A percentile compares a stretch with the other conserved stretches of the same genome.
phyloP scores from a whole-genome alignment of 2,113 vertebrate species.

The Colossoma macropomum region DNA sequence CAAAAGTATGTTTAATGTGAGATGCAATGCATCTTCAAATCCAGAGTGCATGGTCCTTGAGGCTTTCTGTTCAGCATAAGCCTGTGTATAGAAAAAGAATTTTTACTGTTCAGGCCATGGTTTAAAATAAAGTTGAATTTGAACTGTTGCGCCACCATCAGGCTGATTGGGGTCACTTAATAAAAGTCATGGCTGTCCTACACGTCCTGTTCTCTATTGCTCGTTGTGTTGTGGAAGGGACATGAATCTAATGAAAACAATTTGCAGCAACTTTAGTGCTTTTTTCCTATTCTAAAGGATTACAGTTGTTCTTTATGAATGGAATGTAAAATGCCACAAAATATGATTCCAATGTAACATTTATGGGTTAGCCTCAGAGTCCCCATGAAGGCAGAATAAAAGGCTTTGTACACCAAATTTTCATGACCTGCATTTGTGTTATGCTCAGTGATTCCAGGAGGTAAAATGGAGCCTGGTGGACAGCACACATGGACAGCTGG shows the following conservation, averaged over 20 bases:
- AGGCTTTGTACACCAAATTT: not conserved
- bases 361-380: not conserved
- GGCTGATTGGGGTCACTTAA: not conserved
- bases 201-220: not conserved
- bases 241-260: too few species aligned
- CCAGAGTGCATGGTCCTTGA: too few species aligned
- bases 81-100: too few species aligned
- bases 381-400: not conserved
- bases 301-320: too few species aligned
- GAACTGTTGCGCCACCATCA: not conserved
- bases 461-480: conserved; percentile 41
- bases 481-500: conserved; percentile 65
- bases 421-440: not conserved
- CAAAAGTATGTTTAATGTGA: too few species aligned
- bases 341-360: too few species aligned
- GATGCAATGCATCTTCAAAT: too few species aligned
- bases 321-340: too few species aligned
- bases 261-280: too few species aligned
- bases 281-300: too few species aligned
- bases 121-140: not conserved
- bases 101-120: not conserved
- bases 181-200: not conserved
- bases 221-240: too few species aligned
- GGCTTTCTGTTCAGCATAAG: too few species aligned
- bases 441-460: not conserved